Conservation (phyloP, 2,888 invertebrate genomes). For the Chironomus tentans region DNA sequence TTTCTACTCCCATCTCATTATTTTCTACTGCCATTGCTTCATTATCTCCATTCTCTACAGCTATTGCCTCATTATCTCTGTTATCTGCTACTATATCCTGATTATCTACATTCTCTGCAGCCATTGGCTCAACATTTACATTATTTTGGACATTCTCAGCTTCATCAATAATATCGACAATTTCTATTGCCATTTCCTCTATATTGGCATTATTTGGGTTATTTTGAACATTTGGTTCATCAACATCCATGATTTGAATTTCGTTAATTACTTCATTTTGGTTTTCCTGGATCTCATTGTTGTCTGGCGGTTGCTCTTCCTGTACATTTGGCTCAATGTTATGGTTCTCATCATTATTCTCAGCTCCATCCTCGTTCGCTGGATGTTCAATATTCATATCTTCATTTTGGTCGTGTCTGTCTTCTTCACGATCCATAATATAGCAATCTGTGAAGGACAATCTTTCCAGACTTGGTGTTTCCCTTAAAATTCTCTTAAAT, state of each 20-base stretch:
- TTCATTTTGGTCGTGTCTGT: not conserved
- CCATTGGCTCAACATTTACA: too few relatives aligned
- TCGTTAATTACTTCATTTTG: too few relatives aligned
- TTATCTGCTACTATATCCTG: too few relatives aligned
- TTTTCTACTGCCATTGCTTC: too few relatives aligned
- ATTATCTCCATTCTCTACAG: too few relatives aligned
- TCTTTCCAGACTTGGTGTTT: slow-evolving; percentile 9
- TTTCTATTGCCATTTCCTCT: not conserved
- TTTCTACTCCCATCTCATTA: too few relatives aligned
- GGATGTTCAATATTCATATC: too few relatives aligned
- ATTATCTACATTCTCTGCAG: too few relatives aligned
- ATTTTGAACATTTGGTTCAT: too few relatives aligned
- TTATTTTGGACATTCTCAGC: too few relatives aligned
- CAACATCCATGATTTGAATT: too few relatives aligned
- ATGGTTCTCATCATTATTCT: not conserved
- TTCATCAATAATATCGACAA: not conserved
- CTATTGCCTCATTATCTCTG: too few relatives aligned
- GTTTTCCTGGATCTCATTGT: not conserved
- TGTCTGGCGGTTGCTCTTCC: not conserved
- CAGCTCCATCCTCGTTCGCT: not conserved
- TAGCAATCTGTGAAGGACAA: slow-evolving; percentile 1
- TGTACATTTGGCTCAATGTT: not conserved
- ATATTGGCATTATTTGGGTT: not conserved
- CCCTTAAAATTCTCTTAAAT: not conserved
- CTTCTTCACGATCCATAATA: not conserved